phyloP scores from a whole-genome alignment of 2,113 vertebrate genomes.

The Chlorodrepanis virens region DNA sequence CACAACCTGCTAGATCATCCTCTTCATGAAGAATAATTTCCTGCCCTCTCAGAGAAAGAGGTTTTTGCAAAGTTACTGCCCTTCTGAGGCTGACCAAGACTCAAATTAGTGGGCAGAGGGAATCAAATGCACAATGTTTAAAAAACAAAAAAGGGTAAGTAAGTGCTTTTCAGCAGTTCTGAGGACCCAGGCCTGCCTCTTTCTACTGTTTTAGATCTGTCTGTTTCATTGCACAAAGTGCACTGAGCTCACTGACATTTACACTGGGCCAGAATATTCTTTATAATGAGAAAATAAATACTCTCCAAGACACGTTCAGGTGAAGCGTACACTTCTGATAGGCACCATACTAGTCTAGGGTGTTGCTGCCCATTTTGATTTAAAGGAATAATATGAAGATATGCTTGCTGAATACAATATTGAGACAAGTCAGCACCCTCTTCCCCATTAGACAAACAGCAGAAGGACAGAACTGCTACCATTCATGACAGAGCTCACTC shows the following conservation, averaged over 20 bases:
- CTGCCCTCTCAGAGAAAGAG: neutral
- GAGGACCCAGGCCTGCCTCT: neutral
- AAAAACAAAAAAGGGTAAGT: neutral
- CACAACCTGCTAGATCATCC: neutral
- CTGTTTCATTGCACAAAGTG: neutral
- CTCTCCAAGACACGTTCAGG: neutral
- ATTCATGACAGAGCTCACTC: neutral
- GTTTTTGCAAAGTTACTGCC: neutral
- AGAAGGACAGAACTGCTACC: neutral
- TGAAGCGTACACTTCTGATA: neutral
- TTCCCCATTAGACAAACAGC: neutral
- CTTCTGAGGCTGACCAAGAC: accelerated
- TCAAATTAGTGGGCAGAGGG: neutral
- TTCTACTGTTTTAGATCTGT: neutral
- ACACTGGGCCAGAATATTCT: neutral
- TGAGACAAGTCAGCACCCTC: neutral
- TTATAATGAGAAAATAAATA: slow-evolving; percentile 3
- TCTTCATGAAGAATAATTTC: neutral
- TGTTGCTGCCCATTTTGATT: neutral
- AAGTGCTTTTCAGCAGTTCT: neutral
- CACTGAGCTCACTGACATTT: neutral
- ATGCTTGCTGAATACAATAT: neutral
- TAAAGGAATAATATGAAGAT: neutral
- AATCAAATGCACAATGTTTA: neutral
- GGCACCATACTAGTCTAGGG: neutral